phyloP scores from a whole-genome alignment of 2,113 vertebrate genomes.

The Colaptes auratus region DNA sequence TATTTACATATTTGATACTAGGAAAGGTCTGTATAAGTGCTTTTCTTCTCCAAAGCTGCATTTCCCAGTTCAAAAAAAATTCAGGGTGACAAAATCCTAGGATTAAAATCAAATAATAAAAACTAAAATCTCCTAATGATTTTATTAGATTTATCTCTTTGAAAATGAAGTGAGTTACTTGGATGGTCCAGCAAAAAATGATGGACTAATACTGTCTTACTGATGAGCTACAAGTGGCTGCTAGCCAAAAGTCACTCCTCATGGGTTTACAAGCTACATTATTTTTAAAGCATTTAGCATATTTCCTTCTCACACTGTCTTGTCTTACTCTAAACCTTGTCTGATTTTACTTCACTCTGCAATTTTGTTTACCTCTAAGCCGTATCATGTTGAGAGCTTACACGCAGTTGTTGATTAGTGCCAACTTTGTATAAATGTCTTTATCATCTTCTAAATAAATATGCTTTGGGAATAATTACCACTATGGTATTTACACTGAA shows the following conservation, averaged over 20 bases:
- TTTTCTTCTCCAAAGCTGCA: background rate
- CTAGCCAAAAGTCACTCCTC: background rate
- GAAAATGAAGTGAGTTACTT: background rate
- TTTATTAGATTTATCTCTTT: background rate
- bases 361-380: background rate
- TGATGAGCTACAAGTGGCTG: background rate
- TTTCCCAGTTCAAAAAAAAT: background rate
- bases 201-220: background rate
- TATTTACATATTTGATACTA: background rate
- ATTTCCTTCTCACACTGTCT: background rate
- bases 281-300: background rate
- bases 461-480: background rate
- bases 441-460: background rate
- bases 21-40: accelerated
- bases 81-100: background rate
- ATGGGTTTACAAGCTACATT: background rate
- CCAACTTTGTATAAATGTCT: background rate
- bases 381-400: background rate
- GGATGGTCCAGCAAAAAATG: background rate
- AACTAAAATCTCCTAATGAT: accelerated
- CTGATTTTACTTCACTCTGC: background rate
- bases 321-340: background rate
- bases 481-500: background rate
- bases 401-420: background rate
- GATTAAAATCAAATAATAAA: background rate